These are phyloP conservation scores for Sebastes kiyomatsui DNA, from an alignment of 2,797 vertebrate genomes.

Conservation along the genomic window DNA sequence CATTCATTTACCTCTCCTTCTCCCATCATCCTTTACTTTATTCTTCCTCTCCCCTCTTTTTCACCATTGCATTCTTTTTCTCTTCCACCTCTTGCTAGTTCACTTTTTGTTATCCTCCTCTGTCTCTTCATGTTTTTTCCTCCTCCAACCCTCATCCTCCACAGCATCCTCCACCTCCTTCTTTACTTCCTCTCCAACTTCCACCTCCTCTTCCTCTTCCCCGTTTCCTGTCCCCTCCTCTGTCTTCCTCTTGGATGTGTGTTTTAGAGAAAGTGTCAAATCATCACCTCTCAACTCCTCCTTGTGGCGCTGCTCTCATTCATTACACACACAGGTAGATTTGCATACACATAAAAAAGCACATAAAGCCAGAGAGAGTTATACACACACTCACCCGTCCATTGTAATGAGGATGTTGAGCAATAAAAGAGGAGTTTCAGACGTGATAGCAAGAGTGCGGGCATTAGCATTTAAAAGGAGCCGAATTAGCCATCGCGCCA, in stretches of 20 bases:
- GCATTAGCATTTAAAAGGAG: constrained; percentile 72
- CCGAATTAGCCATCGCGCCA: constrained; percentile 61
- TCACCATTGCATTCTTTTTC: background rate
- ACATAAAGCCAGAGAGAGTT: constrained; percentile 2
- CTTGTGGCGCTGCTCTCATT: constrained; percentile 73
- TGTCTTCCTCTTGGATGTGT: constrained; percentile 23
- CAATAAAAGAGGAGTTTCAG: constrained; percentile 68
- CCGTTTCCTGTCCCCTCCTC: background rate
- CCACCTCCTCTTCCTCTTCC: background rate
- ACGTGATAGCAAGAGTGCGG: constrained; percentile 42
- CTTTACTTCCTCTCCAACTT: background rate
- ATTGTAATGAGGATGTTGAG: constrained; percentile 67
- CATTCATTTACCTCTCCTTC: background rate
- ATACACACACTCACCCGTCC: constrained; percentile 31
- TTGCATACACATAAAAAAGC: background rate
- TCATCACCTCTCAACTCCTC: constrained; percentile 74
- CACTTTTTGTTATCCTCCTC: background rate
- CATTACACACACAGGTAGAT: constrained; percentile 44
- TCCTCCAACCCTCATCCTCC: background rate
- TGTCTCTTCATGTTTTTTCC: background rate
- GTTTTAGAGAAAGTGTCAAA: constrained; percentile 42
- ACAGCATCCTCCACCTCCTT: background rate
- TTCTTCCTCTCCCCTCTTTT: background rate
- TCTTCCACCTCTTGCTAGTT: background rate
- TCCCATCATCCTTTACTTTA: background rate